Percentiles rank a stretch among this genome's conserved stretches.
Evolutionary conservation across 1,140 invertebrate genomes (phyloP).

Genomic region (Pantala flavescens): DNA sequence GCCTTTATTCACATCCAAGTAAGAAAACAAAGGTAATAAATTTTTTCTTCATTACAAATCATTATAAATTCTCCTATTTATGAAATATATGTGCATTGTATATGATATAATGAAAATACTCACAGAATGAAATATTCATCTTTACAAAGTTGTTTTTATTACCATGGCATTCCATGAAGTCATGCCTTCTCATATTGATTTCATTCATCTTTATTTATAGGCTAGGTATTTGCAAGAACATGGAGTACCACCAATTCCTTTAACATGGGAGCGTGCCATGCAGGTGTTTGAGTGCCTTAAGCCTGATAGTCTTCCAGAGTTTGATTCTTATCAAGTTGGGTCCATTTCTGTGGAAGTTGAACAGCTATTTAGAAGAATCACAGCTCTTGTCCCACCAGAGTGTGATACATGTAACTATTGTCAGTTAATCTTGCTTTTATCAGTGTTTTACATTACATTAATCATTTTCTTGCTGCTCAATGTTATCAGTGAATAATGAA

Average conservation of each 20-base stretch:
- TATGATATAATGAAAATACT: too few relatives aligned
- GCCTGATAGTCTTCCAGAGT: conserved; percentile 67
- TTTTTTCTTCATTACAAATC: neutral
- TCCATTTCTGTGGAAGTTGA: conserved; percentile 68
- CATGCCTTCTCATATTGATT: neutral
- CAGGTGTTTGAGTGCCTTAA: conserved; percentile 75
- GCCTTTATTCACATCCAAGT: conserved; percentile 74
- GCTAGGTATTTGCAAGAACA: conserved; percentile 63
- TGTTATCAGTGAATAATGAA: neutral
- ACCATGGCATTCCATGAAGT: too few relatives aligned
- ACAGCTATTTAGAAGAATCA: conserved; percentile 61
- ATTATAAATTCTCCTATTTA: too few relatives aligned
- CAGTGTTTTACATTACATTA: too few relatives aligned
- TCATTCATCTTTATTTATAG: conserved; percentile 17
- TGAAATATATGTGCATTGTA: too few relatives aligned
- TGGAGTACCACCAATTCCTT: conserved; percentile 52
- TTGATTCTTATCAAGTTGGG: conserved; percentile 61
- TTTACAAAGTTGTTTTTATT: too few relatives aligned
- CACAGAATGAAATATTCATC: too few relatives aligned
- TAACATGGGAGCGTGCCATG: conserved; percentile 68
- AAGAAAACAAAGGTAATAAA: conserved; percentile 53
- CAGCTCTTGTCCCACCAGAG: conserved; percentile 56
- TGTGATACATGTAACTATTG: conserved; percentile 41
- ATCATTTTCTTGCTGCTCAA: too few relatives aligned
- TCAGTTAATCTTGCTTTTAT: neutral